Conservation (phyloP, 2,888 invertebrate genomes). For the Ellobium chinense region DNA sequence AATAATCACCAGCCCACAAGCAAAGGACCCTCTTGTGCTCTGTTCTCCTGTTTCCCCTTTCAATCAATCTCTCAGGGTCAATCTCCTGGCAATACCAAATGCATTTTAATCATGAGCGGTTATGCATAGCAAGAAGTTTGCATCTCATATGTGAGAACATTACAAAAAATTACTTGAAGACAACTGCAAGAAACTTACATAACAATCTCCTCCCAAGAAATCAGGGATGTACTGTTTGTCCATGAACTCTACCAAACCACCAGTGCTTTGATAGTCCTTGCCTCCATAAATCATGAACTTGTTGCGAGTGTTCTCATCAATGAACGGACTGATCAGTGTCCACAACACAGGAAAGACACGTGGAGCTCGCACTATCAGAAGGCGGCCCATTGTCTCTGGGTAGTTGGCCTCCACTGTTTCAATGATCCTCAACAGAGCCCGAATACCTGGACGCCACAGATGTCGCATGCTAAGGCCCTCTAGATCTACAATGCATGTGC, state of each 20-base stretch:
- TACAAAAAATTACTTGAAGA: too few species aligned
- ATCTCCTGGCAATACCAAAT: too few species aligned
- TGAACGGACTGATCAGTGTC: slow-evolving; percentile 96
- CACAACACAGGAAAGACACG: slow-evolving; percentile 96
- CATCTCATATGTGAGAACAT: too few species aligned
- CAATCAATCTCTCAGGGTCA: too few species aligned
- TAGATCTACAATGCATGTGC: slow-evolving; percentile 94
- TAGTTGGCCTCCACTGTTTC: slow-evolving; percentile 95
- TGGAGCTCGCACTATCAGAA: slow-evolving; percentile 93
- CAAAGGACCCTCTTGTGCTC: too few species aligned
- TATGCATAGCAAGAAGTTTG: too few species aligned
- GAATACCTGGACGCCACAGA: slow-evolving; percentile 95
- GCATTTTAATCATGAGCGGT: too few species aligned
- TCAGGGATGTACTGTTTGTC: slow-evolving; percentile 92
- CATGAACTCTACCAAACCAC: slow-evolving; percentile 91
- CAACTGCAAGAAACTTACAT: slow-evolving; percentile 83
- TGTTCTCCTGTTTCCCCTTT: too few species aligned
- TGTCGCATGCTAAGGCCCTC: slow-evolving; percentile 97
- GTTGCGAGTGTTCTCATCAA: slow-evolving; percentile 94
- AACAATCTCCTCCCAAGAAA: slow-evolving; percentile 93
- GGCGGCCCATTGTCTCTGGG: slow-evolving; percentile 95
- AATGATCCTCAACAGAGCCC: slow-evolving; percentile 83
- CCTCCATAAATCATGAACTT: slow-evolving; percentile 96
- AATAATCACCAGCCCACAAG: too few species aligned
- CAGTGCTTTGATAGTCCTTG: slow-evolving; percentile 89